A percentile compares a stretch with the other conserved stretches of the same genome.
phyloP scores from a whole-genome alignment of 2,888 invertebrate genomes.

The Pollenia amentaria region DNA sequence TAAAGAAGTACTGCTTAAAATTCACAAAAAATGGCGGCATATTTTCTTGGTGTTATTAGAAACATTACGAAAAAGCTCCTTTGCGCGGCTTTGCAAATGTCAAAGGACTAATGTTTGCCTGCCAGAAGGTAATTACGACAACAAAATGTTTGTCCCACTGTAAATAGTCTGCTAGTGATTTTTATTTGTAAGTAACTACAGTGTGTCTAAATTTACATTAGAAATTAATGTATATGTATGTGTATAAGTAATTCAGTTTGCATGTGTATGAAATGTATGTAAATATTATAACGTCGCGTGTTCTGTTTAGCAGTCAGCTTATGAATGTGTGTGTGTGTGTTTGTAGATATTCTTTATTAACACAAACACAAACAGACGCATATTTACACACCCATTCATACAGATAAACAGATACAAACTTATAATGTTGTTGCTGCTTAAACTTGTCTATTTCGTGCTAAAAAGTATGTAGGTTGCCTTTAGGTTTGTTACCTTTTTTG shows the following conservation, averaged over 20 bases:
- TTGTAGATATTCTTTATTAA: slow-evolving; percentile 9
- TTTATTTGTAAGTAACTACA: slow-evolving; percentile 1
- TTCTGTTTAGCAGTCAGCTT: slow-evolving; percentile 28
- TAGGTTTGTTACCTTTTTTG: slow-evolving; percentile 58
- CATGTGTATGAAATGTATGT: slow-evolving; percentile 39
- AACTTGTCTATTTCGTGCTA: slow-evolving; percentile 53
- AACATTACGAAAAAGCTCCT: too few species aligned
- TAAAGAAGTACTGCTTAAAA: too few species aligned
- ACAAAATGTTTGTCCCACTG: slow-evolving; percentile 40
- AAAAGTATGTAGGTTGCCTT: slow-evolving; percentile 68
- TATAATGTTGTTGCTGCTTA: slow-evolving; percentile 33
- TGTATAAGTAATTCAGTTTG: background rate
- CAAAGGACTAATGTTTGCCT: slow-evolving; percentile 27
- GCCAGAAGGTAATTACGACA: background rate
- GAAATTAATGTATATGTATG: background rate
- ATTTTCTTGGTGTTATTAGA: too few species aligned
- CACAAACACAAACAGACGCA: slow-evolving; percentile 12
- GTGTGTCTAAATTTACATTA: slow-evolving; percentile 10
- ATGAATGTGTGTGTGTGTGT: slow-evolving; percentile 31
- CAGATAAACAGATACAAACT: background rate
- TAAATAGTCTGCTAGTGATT: slow-evolving; percentile 48
- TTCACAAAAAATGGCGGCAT: too few species aligned
- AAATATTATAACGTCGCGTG: slow-evolving; percentile 58
- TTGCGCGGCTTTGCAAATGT: background rate
- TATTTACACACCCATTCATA: background rate